Percentiles rank a stretch among this genome's conserved stretches.
phyloP scores from a whole-genome alignment of 92 coral and sea anemone genomes.

The Muricea muricata region DNA sequence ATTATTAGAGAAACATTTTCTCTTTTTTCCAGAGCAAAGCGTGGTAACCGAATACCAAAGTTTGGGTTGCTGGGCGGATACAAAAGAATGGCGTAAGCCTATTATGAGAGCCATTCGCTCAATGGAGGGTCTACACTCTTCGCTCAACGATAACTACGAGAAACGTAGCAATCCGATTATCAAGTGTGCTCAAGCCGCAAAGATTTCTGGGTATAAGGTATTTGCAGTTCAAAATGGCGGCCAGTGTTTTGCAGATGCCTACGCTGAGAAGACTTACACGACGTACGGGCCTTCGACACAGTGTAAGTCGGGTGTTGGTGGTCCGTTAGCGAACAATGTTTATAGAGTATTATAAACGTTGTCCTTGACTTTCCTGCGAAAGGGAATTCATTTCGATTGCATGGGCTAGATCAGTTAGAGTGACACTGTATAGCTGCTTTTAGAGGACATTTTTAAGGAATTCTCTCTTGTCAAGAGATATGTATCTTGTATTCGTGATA shows the following conservation, averaged over 20 bases:
- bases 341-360: constrained; percentile 53
- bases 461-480: too few relatives aligned
- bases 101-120: constrained; percentile 75
- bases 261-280: constrained; percentile 59
- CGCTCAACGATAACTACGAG: constrained; percentile 72
- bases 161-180: constrained; percentile 86
- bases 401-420: too few relatives aligned
- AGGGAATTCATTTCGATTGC: too few relatives aligned
- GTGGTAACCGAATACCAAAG: constrained; percentile 90
- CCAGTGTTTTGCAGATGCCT: constrained; percentile 84
- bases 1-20: neutral
- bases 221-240: constrained; percentile 98
- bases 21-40: constrained; percentile 78
- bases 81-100: constrained; percentile 84
- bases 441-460: too few relatives aligned
- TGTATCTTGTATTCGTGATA: too few relatives aligned
- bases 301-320: constrained; percentile 89
- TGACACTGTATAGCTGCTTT: too few relatives aligned
- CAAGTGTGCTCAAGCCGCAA: constrained; percentile 93
- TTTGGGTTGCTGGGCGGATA: constrained; percentile 97
- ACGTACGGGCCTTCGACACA: constrained; percentile 88
- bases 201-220: constrained; percentile 73
- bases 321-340: constrained; percentile 88
- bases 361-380: too few relatives aligned
- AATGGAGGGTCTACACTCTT: constrained; percentile 79